Evolutionary conservation across 2,888 invertebrate species (phyloP).

Genomic region (Drosophila austrosaltans): DNA sequence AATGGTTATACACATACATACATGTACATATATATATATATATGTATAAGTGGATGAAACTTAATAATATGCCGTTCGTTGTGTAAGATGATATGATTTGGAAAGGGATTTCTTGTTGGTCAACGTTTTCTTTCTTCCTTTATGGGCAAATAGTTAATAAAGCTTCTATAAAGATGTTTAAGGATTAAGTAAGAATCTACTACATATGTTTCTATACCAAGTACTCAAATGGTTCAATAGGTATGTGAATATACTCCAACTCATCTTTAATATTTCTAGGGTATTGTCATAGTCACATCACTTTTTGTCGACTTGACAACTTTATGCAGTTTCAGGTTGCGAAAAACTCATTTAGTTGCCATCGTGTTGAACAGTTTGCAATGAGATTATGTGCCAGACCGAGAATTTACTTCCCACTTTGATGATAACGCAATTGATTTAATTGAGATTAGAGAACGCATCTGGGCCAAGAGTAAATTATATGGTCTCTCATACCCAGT

Average conservation of each 20-base stretch:
- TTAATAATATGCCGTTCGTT: background rate
- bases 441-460: conserved; percentile 61
- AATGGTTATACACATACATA: no score
- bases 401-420: background rate
- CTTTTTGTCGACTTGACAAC: background rate
- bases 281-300: background rate
- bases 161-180: no score
- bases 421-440: conserved; percentile 62
- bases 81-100: conserved; percentile 11
- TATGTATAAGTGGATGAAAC: background rate
- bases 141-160: no score
- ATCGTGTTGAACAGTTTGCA: background rate
- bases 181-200: no score
- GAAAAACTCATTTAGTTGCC: conserved; percentile 15
- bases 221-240: no score
- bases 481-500: conserved; percentile 22
- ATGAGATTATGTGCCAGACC: conserved; percentile 26
- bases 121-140: no score
- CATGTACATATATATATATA: no score
- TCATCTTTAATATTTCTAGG: no score
- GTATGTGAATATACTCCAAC: no score
- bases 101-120: background rate
- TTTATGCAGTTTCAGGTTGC: background rate
- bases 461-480: conserved; percentile 48
- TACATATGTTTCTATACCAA: no score